A percentile compares a stretch with the other conserved stretches of the same genome.
phyloP scores from a whole-genome alignment of 2,888 invertebrate species.

The Itoplectis maculator region DNA sequence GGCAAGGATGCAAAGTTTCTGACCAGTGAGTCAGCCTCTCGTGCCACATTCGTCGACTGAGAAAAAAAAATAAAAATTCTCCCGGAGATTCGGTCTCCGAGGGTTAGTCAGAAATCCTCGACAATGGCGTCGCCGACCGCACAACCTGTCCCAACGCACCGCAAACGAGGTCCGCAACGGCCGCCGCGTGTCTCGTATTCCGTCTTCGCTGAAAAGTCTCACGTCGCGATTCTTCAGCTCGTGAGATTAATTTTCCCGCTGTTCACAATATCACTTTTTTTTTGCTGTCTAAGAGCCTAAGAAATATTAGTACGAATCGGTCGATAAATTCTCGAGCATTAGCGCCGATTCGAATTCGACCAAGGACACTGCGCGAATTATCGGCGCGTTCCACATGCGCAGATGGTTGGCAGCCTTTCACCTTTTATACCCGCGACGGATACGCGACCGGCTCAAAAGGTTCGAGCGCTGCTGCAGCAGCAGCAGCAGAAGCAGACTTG shows the following conservation, averaged over 20 bases:
- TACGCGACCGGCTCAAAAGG: not conserved
- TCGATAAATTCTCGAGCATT: too few species aligned
- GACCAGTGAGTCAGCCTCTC: constrained; percentile 11
- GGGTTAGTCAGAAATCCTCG: not conserved
- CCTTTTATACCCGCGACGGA: too few species aligned
- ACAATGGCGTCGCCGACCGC: not conserved
- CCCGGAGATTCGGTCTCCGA: not conserved
- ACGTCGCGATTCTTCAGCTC: constrained; percentile 57
- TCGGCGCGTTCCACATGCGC: too few species aligned
- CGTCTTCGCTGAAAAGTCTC: too few species aligned
- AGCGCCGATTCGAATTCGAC: too few species aligned
- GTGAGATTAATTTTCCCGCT: constrained; percentile 65
- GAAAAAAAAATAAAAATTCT: constrained; percentile 5
- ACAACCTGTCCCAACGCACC: constrained; percentile 6
- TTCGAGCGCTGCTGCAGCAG: too few species aligned
- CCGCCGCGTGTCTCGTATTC: not conserved
- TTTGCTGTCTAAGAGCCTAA: constrained; percentile 13
- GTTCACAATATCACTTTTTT: constrained; percentile 60
- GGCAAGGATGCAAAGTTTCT: not conserved
- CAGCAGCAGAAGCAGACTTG: too few species aligned
- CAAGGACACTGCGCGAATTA: too few species aligned
- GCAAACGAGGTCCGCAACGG: not conserved
- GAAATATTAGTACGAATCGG: not conserved
- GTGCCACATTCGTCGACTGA: not conserved
- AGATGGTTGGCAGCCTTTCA: too few species aligned